Evolutionary conservation across 2,888 invertebrate genomes (phyloP).

Genomic region (Parapristionchus giblindavisi): DNA sequence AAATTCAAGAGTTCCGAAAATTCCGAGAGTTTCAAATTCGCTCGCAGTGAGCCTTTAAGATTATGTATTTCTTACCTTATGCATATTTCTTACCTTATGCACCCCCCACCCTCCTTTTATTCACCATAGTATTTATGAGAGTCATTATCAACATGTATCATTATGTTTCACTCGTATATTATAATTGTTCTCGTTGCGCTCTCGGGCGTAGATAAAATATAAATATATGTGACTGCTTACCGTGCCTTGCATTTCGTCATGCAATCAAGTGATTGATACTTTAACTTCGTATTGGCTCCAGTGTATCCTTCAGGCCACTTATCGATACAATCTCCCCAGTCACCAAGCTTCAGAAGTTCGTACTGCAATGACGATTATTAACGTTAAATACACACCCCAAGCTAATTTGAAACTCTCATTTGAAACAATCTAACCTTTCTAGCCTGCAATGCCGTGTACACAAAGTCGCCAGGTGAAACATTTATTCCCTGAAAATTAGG

Average conservation of each 20-base stretch:
- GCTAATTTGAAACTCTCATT: neutral
- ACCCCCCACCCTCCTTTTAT: too few relatives aligned
- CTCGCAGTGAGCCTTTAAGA: neutral
- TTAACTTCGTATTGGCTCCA: conserved; percentile 26
- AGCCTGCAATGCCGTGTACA: conserved; percentile 60
- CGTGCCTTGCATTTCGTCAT: conserved; percentile 27
- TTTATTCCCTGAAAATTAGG: conserved; percentile 58
- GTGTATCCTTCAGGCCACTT: conserved; percentile 43
- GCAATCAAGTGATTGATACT: conserved; percentile 30
- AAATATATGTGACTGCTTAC: neutral
- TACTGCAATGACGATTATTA: conserved; percentile 45
- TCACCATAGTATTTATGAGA: too few relatives aligned
- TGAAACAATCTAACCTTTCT: conserved; percentile 43
- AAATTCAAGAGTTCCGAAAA: too few relatives aligned
- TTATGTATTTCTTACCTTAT: neutral
- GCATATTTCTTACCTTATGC: too few relatives aligned
- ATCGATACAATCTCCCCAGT: conserved; percentile 54
- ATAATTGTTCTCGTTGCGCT: too few relatives aligned
- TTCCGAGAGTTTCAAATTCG: neutral
- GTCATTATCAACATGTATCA: too few relatives aligned
- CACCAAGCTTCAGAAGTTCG: conserved; percentile 42
- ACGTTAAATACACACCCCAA: neutral
- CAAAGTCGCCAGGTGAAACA: conserved; percentile 60
- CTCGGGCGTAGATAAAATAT: neutral
- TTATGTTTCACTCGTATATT: too few relatives aligned